Evolutionary conservation across 2,113 vertebrate species (phyloP), one percentile per base, ranked within the genome.

Genomic region (Rhynchomys soricoides): DNA sequence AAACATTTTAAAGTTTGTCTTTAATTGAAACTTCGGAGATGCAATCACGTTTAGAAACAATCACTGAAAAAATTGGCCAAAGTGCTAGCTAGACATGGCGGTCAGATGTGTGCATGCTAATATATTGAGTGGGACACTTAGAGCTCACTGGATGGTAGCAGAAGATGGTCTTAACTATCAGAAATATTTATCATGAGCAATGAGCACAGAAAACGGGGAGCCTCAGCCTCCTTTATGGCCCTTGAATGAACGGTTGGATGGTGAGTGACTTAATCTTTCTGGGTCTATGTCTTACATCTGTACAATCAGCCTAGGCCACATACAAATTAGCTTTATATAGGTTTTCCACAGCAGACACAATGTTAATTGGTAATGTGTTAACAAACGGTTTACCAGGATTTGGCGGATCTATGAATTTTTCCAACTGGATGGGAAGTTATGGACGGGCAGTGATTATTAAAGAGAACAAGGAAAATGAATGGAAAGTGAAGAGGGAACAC

Each of bases 1-100:
- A 97, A 97, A 83, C 48, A 43, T 31, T 94, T 82, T 43, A 43
- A 82, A 87, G 31, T 87, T 59, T 86, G 92, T 43, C 92, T 64
- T 95, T 90, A 93, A 86, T 88, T 73, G 93, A 93, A 95, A 93
- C 24, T 94, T 97, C 88, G 83, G 89, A 71, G 19, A 3, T 82
- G n/a, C 59, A 82, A 59, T 29, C 16, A 19, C 10, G 85, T 96
- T 90, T 66, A 93, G 50, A 89, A 94, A 57, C 31, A 89, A 57
- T 91, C 12, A 1, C 62, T 19, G 48, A 75, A 10, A 93, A 86
- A 86, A 74, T 94, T 74, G 55, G 45, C 78, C 52, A 73, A 91
- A 50, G 50, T 2, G 0, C 29, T 89, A 85, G 0, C 29, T 89
- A 85, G 31, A 31, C 40, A 55, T 57, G 64, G 91, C 82, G 31